These are phyloP conservation scores for Schlechtendalia chinensis DNA, from an alignment of 1,140 invertebrate genomes.

Conservation along the genomic window DNA sequence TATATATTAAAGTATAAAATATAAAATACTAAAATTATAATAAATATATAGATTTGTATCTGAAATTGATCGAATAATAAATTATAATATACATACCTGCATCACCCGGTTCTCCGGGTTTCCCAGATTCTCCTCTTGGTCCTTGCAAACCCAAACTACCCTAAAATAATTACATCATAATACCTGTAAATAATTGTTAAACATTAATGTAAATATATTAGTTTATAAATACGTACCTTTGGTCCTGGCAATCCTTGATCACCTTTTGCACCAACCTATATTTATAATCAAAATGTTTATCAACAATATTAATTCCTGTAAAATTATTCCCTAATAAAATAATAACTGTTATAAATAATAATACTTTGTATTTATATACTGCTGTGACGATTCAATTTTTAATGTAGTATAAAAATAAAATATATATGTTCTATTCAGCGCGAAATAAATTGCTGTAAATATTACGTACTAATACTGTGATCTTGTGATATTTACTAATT, in stretches of 20 bases:
- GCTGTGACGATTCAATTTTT: too few relatives aligned
- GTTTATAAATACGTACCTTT: conserved; percentile 58
- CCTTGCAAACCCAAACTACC: conserved; percentile 33
- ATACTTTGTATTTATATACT: too few relatives aligned
- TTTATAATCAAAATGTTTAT: neutral
- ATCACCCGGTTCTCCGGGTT: conserved; percentile 64
- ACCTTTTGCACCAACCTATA: conserved; percentile 69
- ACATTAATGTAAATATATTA: neutral
- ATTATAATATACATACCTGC: conserved; percentile 61
- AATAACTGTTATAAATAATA: too few relatives aligned
- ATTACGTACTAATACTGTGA: too few relatives aligned
- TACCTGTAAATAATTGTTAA: neutral
- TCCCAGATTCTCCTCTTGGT: conserved; percentile 66
- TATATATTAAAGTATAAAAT: neutral
- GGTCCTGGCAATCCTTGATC: conserved; percentile 76
- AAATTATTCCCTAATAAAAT: too few relatives aligned
- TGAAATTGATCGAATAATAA: neutral
- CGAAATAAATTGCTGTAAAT: too few relatives aligned
- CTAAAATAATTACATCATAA: conserved; percentile 20
- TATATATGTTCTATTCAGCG: too few relatives aligned
- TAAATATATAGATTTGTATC: neutral
- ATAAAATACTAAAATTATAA: neutral
- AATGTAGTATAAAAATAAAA: too few relatives aligned
- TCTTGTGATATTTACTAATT: too few relatives aligned
- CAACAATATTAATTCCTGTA: too few relatives aligned